These are phyloP conservation scores for Ditylenchus dipsaci DNA, from an alignment of 1,140 invertebrate species.

Conservation along the genomic window DNA sequence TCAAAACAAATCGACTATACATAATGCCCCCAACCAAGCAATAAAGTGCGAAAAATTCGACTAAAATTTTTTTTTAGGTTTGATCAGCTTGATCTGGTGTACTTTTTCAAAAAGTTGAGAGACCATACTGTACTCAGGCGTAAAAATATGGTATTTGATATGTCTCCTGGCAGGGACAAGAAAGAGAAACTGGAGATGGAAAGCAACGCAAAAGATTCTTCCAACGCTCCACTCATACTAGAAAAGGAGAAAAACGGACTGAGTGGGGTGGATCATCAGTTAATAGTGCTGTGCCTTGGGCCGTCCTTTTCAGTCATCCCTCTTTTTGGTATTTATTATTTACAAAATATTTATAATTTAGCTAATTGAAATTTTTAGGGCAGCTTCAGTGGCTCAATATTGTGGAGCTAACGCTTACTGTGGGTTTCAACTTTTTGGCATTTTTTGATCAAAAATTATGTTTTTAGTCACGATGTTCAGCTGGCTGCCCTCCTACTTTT, in stretches of 20 bases:
- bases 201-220: not conserved
- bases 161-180: not conserved
- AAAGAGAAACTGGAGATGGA: not conserved
- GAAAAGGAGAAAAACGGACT: not conserved
- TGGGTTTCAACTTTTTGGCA: constrained; percentile 61
- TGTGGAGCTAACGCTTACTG: constrained; percentile 73
- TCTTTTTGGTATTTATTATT: constrained; percentile 64
- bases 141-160: constrained; percentile 20
- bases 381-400: constrained; percentile 70
- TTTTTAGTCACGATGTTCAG: constrained; percentile 65
- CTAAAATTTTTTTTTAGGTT: constrained; percentile 58
- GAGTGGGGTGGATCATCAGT: not conserved
- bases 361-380: constrained; percentile 63
- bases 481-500: constrained; percentile 74
- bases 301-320: constrained; percentile 63
- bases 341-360: not conserved
- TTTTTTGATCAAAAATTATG: constrained; percentile 61
- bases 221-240: not conserved
- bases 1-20: no score
- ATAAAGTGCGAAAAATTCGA: not conserved
- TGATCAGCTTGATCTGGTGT: constrained; percentile 64
- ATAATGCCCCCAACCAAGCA: no score
- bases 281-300: constrained; percentile 62
- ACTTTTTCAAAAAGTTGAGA: constrained; percentile 56
- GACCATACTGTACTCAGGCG: constrained; percentile 11